Evolutionary conservation across 2,888 invertebrate genomes (phyloP).

Genomic region (Dicyrtoma fusca): DNA sequence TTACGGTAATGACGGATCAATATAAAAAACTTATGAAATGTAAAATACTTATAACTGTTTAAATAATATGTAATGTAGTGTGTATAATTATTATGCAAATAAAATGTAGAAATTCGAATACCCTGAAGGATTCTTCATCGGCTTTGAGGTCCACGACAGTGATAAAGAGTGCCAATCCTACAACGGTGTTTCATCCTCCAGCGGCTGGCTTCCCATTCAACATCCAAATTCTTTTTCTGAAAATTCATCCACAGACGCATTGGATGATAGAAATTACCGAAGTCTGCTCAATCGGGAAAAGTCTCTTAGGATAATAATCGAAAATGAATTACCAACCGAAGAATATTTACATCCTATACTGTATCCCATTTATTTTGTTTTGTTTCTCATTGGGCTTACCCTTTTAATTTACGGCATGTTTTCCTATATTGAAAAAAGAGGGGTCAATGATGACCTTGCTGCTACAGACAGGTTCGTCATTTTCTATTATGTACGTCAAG

Average conservation of each 20-base stretch:
- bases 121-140: conserved; percentile 9
- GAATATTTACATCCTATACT: neutral
- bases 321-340: neutral
- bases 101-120: conserved; percentile 17
- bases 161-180: conserved; percentile 7
- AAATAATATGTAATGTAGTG: neutral
- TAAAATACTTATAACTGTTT: no score
- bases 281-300: neutral
- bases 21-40: no score
- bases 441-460: no score
- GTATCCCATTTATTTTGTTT: neutral
- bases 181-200: conserved; percentile 6
- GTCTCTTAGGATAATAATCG: neutral
- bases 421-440: neutral
- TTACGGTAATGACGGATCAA: neutral
- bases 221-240: neutral
- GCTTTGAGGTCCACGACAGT: neutral
- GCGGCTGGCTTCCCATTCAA: conserved; percentile 9
- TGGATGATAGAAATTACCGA: no score
- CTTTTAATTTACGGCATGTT: neutral
- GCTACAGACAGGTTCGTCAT: no score
- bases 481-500: no score
- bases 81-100: neutral
- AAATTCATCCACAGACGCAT: neutral
- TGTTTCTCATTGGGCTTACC: neutral